Base-by-base conservation (phyloP, 2,888 invertebrate genomes). In the Cheilosia impressa region DNA sequence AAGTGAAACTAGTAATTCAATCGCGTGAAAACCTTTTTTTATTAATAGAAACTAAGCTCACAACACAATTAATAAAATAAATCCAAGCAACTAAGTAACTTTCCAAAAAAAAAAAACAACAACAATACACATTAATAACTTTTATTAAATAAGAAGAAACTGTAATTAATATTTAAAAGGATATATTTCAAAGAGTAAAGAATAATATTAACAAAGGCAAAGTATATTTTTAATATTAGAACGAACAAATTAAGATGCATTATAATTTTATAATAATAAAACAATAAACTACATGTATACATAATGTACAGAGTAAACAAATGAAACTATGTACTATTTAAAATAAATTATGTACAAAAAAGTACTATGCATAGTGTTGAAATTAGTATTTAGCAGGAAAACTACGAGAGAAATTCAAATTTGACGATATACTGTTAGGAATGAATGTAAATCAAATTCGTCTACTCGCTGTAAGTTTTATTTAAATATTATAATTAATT, bases 141-240 rank as follows among this genome's bases (percentile, higher is more conserved):
- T 69, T 24, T 63, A 69, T 69, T 73, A 31, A 73, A n/a, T 57
- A 78, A 69, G 22, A 78, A 65, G 31, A 79, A 75, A 53, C 45
- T 82, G 65, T 78, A 66, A 65, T 80, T 58, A 79, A 71, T 43
- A 58, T 60, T 66, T 82, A 63, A 71, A 63, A 47, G 17, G n/a
- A 76, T 60, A 58, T 73, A 75, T 43, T 75, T 50, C 57, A 71
- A 55, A 43, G 19, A 53, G 34, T 65, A 47, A 66, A 31, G n/a
- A 60, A 72, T 60, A 63, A 19, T 53, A 60, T 45, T 52, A 63
- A 45, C 52, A 71, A 58, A 58, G 24, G 24, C 38, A 75, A 73
- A 84, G 45, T 85, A 85, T 80, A 85, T 85, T 85, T 85, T 85
- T 85, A 85, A 85, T 85, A 85, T 80, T 71, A 85, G 76, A 76